A percentile compares a stretch with the other conserved stretches of the same genome.
These are phyloP conservation scores for Cyclargus thomasi DNA, from an alignment of 1,140 invertebrate genomes.

Conservation along the genomic window DNA sequence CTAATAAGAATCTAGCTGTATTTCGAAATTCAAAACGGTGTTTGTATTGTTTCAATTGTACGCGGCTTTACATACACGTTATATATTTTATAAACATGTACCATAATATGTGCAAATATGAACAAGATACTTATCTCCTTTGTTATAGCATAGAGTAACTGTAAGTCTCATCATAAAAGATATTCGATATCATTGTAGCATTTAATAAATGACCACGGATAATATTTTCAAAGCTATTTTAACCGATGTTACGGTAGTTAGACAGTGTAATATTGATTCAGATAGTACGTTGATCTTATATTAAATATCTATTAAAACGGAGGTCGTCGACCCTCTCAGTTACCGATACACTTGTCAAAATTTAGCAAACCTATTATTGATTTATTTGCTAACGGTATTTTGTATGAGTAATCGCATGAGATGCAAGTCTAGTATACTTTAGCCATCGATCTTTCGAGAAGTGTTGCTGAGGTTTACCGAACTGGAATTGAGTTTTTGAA, in stretches of 20 bases:
- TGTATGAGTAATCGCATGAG: background rate
- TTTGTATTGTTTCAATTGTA: background rate
- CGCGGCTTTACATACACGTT: no score
- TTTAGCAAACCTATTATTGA: slow-evolving; percentile 10
- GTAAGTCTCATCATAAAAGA: background rate
- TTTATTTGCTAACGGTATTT: slow-evolving; percentile 7
- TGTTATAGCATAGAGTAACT: background rate
- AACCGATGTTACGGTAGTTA: background rate
- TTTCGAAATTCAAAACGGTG: background rate
- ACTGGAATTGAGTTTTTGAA: background rate
- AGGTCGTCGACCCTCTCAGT: slow-evolving; percentile 4
- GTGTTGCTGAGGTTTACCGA: background rate
- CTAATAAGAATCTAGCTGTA: background rate
- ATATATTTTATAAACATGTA: background rate
- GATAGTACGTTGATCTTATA: slow-evolving; percentile 7
- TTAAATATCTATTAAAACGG: slow-evolving; percentile 3
- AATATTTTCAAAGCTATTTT: background rate
- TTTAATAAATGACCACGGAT: background rate
- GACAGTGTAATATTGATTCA: background rate
- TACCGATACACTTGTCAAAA: slow-evolving; percentile 8
- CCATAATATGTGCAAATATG: no score
- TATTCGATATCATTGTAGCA: background rate
- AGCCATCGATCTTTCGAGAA: background rate
- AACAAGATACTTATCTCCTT: no score
- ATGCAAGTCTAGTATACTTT: background rate